A percentile compares a stretch with the other conserved stretches of the same genome.
Conservation (phyloP, 2,888 invertebrate species). For the Eilema sororculum region DNA sequence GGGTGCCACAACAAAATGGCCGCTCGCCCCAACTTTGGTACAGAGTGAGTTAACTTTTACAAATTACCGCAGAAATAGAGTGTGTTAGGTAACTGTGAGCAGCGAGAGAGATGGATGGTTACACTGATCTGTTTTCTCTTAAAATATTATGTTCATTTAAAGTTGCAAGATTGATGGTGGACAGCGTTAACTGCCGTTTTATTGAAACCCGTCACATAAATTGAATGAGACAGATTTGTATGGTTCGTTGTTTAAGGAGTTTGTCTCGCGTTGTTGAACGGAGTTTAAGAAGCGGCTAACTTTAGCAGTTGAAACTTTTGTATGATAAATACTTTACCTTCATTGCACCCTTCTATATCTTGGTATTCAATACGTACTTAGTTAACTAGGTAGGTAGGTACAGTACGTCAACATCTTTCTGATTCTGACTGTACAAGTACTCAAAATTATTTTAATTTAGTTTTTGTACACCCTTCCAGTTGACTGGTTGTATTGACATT, state of each 20-base stretch:
- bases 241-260: constrained; percentile 25
- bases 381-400: no score
- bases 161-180: constrained; percentile 58
- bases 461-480: no score
- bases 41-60: constrained; percentile 82
- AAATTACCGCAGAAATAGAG: constrained; percentile 80
- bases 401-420: no score
- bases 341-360: no score
- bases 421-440: no score
- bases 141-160: constrained; percentile 66
- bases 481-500: no score
- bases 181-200: constrained; percentile 41
- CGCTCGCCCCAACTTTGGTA: constrained; percentile 70
- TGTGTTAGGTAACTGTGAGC: constrained; percentile 72
- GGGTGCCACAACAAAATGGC: constrained; percentile 61
- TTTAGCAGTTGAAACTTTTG: neutral
- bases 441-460: no score
- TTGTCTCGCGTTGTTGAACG: neutral
- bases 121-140: constrained; percentile 72
- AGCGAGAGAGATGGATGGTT: constrained; percentile 74
- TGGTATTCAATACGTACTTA: no score
- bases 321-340: no score
- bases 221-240: constrained; percentile 36
- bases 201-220: constrained; percentile 48
- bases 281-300: neutral